Percentiles rank a stretch among this genome's conserved stretches.
phyloP scores from a whole-genome alignment of 1,140 invertebrate species.

The Harpegnathos saltator region DNA sequence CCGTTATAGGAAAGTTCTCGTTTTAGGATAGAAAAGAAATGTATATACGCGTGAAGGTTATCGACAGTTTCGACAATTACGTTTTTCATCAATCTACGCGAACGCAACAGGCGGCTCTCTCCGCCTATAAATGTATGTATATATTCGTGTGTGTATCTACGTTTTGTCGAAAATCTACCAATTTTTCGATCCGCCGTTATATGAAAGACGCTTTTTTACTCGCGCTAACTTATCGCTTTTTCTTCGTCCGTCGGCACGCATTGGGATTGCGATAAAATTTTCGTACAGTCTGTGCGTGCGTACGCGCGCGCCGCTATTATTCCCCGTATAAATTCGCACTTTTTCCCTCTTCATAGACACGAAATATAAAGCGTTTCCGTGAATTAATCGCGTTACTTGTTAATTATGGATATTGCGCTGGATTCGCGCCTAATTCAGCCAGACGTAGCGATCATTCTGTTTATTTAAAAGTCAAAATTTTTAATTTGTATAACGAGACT shows the following conservation, averaged over 20 bases:
- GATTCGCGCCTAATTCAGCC: neutral
- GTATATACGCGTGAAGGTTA: conserved; percentile 5
- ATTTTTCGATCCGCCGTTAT: conserved; percentile 27
- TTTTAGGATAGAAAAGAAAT: neutral
- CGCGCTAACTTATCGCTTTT: conserved; percentile 41
- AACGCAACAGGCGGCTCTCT: conserved; percentile 53
- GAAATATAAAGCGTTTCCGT: neutral
- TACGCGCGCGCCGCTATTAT: no score
- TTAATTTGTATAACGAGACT: conserved; percentile 26
- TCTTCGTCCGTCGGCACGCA: neutral
- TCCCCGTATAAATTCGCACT: neutral
- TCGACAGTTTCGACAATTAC: conserved; percentile 64
- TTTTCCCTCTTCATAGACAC: neutral
- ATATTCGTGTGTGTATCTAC: conserved; percentile 18
- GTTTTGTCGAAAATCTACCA: conserved; percentile 38
- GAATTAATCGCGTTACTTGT: conserved; percentile 8
- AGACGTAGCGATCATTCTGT: neutral
- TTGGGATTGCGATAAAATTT: conserved; percentile 21
- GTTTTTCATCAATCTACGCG: conserved; percentile 68
- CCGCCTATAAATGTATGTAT: no score
- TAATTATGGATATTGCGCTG: conserved; percentile 12
- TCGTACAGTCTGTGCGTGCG: neutral
- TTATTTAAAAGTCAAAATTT: conserved; percentile 22
- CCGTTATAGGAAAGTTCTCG: neutral
- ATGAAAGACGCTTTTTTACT: conserved; percentile 27